Evolutionary conservation across 2,888 invertebrate species (phyloP).

Genomic region (Temnothorax unifasciatus): DNA sequence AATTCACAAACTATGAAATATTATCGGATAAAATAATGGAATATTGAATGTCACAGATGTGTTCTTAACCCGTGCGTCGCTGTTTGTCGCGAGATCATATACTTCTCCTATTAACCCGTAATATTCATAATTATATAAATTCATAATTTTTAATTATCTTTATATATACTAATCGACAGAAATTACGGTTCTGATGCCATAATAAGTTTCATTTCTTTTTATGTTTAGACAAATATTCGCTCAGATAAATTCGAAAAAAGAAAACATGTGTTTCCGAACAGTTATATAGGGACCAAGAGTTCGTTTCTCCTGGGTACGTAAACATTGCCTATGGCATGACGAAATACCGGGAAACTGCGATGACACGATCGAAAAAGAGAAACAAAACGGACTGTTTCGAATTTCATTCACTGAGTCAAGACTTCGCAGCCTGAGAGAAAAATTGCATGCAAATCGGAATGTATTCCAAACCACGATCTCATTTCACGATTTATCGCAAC

Average conservation of each 20-base stretch:
- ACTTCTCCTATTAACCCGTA: constrained; percentile 4
- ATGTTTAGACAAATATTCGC: constrained; percentile 33
- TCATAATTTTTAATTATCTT: background rate
- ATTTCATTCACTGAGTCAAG: constrained; percentile 51
- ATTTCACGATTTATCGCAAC: background rate
- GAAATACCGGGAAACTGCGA: constrained; percentile 33
- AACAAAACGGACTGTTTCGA: constrained; percentile 48
- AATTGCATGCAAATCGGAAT: constrained; percentile 32
- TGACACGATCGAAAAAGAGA: constrained; percentile 35
- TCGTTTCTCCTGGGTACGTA: constrained; percentile 77
- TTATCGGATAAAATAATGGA: background rate
- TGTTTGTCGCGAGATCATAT: background rate
- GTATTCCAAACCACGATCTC: constrained; percentile 7
- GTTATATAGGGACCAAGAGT: constrained; percentile 83
- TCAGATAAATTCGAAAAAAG: constrained; percentile 37
- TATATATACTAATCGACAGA: background rate
- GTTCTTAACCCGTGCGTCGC: constrained; percentile 46
- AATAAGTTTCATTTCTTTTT: constrained; percentile 2
- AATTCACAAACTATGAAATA: constrained; percentile 19
- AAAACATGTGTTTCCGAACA: constrained; percentile 61
- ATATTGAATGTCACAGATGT: constrained; percentile 8
- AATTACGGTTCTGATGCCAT: constrained; percentile 10
- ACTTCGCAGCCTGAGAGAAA: constrained; percentile 70
- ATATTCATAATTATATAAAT: background rate
- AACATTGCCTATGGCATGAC: constrained; percentile 57